phyloP scores from a whole-genome alignment of 2,888 invertebrate genomes.

The Julus scanicus region DNA sequence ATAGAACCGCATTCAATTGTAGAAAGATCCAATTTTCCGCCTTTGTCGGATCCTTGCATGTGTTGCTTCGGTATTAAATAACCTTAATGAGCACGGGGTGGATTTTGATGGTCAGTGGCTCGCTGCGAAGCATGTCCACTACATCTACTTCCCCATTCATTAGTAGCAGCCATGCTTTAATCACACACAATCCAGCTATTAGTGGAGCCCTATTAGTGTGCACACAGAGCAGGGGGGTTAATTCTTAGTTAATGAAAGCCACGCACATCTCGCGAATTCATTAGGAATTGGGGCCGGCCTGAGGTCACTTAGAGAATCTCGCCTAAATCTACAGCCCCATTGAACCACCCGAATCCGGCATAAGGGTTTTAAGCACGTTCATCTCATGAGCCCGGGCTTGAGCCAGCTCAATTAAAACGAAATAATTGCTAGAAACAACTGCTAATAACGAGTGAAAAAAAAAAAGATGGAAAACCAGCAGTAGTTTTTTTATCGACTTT shows the following conservation, averaged over 20 bases:
- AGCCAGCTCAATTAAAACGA: slow-evolving; percentile 49
- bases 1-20: not conserved
- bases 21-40: not conserved
- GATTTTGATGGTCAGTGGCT: slow-evolving; percentile 10
- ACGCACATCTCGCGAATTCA: slow-evolving; percentile 7
- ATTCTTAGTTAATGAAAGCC: slow-evolving; percentile 52
- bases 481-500: slow-evolving; percentile 20
- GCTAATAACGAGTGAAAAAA: slow-evolving; percentile 5
- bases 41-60: not conserved
- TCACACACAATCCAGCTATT: slow-evolving; percentile 54
- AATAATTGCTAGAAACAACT: slow-evolving; percentile 40
- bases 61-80: not conserved
- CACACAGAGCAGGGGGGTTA: slow-evolving; percentile 46
- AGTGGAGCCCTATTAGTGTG: slow-evolving; percentile 50
- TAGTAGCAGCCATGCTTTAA: slow-evolving; percentile 50
- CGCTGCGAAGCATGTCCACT: not conserved
- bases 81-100: not conserved
- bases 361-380: slow-evolving; percentile 1
- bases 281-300: slow-evolving; percentile 8
- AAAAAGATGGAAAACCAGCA: not conserved
- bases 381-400: not conserved
- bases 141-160: slow-evolving; percentile 50
- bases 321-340: not conserved
- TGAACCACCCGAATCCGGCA: not conserved
- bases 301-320: not conserved